phyloP scores from a whole-genome alignment of 1,140 invertebrate genomes.

The Trachelipus rathkii region DNA sequence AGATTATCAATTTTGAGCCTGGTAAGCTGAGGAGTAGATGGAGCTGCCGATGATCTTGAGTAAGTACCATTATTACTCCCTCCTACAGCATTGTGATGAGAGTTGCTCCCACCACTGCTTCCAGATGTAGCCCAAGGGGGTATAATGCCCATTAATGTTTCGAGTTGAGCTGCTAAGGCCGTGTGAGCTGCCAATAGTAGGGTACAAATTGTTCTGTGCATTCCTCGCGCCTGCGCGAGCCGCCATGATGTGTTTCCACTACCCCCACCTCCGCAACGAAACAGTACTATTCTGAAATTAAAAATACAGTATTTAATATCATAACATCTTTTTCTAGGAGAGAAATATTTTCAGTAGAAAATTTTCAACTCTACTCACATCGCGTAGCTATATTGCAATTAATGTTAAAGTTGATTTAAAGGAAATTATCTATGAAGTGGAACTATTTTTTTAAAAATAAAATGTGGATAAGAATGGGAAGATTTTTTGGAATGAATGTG shows the following conservation, averaged over 20 bases:
- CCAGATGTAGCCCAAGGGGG: conserved; percentile 53
- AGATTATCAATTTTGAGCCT: conserved; percentile 43
- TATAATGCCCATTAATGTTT: conserved; percentile 58
- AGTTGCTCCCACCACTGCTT: neutral
- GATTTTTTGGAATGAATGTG: too few species aligned
- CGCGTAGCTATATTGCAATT: too few species aligned
- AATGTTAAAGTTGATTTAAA: too few species aligned
- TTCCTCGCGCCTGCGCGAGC: conserved; percentile 69
- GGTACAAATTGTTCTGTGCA: conserved; percentile 60
- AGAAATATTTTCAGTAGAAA: too few species aligned
- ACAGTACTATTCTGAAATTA: conserved; percentile 47
- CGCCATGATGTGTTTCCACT: conserved; percentile 55
- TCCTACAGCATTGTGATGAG: neutral
- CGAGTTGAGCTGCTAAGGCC: conserved; percentile 60
- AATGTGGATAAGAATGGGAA: too few species aligned
- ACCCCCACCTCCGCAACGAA: conserved; percentile 46
- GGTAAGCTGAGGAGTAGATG: conserved; percentile 39
- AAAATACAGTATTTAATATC: too few species aligned
- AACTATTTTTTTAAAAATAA: too few species aligned
- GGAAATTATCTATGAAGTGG: too few species aligned
- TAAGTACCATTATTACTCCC: neutral
- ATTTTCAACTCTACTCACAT: too few species aligned
- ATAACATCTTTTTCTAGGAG: too few species aligned
- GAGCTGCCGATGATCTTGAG: conserved; percentile 29
- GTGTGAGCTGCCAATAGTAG: conserved; percentile 64